phyloP scores from a whole-genome alignment of 2,888 invertebrate species.

The Lasioglossum lativentre region DNA sequence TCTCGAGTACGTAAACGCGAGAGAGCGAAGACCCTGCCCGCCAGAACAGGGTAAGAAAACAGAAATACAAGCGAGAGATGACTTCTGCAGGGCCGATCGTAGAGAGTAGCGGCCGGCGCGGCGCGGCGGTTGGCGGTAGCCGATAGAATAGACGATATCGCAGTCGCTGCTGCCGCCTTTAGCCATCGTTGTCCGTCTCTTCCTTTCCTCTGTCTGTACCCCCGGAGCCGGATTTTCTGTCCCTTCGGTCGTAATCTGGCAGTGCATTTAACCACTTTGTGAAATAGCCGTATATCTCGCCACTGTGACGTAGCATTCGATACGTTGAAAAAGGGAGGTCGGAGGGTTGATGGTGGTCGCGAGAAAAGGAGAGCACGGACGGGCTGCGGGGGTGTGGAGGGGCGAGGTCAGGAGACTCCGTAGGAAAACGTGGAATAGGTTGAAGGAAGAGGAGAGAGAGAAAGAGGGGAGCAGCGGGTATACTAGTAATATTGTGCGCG shows the following conservation, averaged over 20 bases:
- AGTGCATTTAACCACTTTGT: slow-evolving; percentile 84
- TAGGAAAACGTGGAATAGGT: slow-evolving; percentile 49
- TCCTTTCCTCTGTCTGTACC: slow-evolving; percentile 19
- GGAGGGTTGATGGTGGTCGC: slow-evolving; percentile 48
- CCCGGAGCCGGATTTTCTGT: neutral
- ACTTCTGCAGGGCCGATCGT: slow-evolving; percentile 41
- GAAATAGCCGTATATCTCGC: slow-evolving; percentile 81
- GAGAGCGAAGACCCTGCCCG: slow-evolving; percentile 1
- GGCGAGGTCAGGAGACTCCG: slow-evolving; percentile 38
- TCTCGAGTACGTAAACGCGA: slow-evolving; percentile 44
- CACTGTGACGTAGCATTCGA: slow-evolving; percentile 82
- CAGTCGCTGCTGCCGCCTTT: slow-evolving; percentile 27
- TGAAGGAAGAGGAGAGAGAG: slow-evolving; percentile 23
- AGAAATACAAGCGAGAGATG: slow-evolving; percentile 29
- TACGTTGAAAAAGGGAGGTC: slow-evolving; percentile 75
- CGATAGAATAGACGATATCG: slow-evolving; percentile 64
- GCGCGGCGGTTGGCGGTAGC: slow-evolving; percentile 6
- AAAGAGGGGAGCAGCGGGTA: slow-evolving; percentile 19
- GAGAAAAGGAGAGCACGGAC: neutral
- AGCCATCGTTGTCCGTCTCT: slow-evolving; percentile 35
- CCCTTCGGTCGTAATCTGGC: slow-evolving; percentile 78
- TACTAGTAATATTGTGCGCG: slow-evolving; percentile 58
- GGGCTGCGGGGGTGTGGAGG: slow-evolving; percentile 19
- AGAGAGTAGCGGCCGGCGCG: neutral
- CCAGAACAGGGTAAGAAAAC: slow-evolving; percentile 5